Base-by-base conservation (phyloP, 2,888 invertebrate genomes). In the Aporophyla nigra region DNA sequence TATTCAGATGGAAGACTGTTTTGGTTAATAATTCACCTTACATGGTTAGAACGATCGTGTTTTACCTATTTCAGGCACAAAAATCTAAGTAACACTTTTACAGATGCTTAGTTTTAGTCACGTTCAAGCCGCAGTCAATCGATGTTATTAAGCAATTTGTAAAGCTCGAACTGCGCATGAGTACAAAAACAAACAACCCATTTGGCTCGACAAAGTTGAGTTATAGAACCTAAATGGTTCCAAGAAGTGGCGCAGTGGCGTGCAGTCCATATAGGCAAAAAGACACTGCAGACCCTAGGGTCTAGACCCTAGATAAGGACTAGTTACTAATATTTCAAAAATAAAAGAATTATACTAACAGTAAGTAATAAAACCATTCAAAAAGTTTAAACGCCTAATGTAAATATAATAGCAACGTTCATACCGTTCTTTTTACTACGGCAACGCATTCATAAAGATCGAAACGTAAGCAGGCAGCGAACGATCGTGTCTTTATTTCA, bases 131-230 rank as follows among this genome's bases (percentile, higher is more conserved):
- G 46, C 51, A 73, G 51, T 73, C 61, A 78, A 80, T 78, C n/a
- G 21, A 80, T 67, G 51, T 63, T 65, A 80, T 74, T 46, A 80
- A 78, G 61, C 21, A 43, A 78, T 78, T 78, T 78, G 54, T 71
- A 33, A 59, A 71, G 56, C 56, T 70, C 54, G n/a, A 56, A 66
- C 51, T 56, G 70, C 21, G 56, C 16, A 62, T 56, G 61, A 58
- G 53, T 21, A 58, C 58, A 67, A 75, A 33, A 69, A 69, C 65
- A 82, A 80, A 76, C 51, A 53, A 40, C 4, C 33, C 46, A 82
- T 77, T 82, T 33, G 27, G 9, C 12, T 71, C 56, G 1, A 83
- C 79, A 51, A 71, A 70, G 58, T 70, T 73, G 58, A 65, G 51
- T 33, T 83, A 68, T n/a, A 61, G 61, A 61, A 59, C 27, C 53